A percentile compares a stretch with the other conserved stretches of the same genome.
Evolutionary conservation across 2,113 vertebrate species (phyloP).

Genomic region (Todiramphus chloris): DNA sequence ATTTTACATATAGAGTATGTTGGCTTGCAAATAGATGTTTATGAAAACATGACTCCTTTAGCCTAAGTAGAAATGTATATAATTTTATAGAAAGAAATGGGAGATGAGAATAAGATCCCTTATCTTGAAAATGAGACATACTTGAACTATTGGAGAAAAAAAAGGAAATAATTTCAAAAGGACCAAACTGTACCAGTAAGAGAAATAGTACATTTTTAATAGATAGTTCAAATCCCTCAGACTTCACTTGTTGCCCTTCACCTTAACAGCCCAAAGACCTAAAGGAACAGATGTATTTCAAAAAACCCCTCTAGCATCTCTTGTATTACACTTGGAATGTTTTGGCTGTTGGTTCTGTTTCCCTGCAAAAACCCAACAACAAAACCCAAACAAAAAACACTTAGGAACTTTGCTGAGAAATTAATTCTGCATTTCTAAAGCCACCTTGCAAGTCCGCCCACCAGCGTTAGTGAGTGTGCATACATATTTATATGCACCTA

Average conservation of each 20-base stretch:
- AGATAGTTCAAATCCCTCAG: not conserved
- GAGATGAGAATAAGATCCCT: not conserved
- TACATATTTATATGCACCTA: conserved; percentile 40
- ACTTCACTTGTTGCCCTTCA: not conserved
- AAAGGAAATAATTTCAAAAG: not conserved
- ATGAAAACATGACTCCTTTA: not conserved
- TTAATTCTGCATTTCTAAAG: conserved; percentile 4
- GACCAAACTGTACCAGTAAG: not conserved
- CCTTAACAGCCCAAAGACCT: not conserved
- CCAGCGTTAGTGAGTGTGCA: not conserved
- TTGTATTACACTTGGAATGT: not conserved
- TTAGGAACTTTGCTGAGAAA: not conserved
- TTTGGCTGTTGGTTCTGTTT: not conserved
- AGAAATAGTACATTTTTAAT: not conserved
- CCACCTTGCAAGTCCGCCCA: conserved; percentile 38
- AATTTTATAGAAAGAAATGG: not conserved
- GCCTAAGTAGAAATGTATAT: not conserved
- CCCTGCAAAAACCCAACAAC: not conserved
- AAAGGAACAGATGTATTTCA: not conserved
- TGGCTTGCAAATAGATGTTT: not conserved
- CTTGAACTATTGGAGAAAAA: not conserved
- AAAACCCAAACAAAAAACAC: not conserved
- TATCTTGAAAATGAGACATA: not conserved
- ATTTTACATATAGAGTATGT: not conserved
- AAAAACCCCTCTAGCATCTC: not conserved